A percentile compares a stretch with the other conserved stretches of the same genome.
Conservation (phyloP, 1,140 invertebrate species). For the Coptotermes formosanus region DNA sequence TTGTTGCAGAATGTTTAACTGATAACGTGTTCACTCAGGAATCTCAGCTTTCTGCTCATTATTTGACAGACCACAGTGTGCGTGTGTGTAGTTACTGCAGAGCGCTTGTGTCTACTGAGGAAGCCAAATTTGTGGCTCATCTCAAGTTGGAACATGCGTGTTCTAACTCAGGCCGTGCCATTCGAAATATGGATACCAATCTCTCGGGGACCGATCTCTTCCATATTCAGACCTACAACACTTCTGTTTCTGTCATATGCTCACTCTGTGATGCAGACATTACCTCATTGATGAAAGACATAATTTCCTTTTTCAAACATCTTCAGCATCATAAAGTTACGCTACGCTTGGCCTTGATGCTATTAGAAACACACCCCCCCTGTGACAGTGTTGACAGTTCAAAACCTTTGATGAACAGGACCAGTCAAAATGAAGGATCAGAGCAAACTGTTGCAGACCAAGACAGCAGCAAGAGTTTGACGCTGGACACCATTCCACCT, state of each 20-base stretch:
- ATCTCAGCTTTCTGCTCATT: constrained; percentile 31
- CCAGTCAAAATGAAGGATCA: not conserved
- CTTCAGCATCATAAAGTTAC: constrained; percentile 33
- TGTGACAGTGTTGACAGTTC: not conserved
- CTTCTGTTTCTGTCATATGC: constrained; percentile 29
- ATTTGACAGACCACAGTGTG: constrained; percentile 30
- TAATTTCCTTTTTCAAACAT: constrained; percentile 33
- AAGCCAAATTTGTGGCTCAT: constrained; percentile 26
- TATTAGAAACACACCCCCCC: constrained; percentile 20
- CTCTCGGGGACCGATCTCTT: constrained; percentile 28
- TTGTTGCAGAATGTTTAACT: constrained; percentile 21
- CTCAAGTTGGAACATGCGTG: constrained; percentile 25
- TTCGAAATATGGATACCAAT: constrained; percentile 3
- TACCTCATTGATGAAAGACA: constrained; percentile 32
- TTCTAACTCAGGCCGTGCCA: constrained; percentile 6
- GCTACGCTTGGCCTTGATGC: constrained; percentile 28
- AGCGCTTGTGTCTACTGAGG: constrained; percentile 15
- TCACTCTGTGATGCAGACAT: constrained; percentile 33
- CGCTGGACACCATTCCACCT: not conserved
- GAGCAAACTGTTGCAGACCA: not conserved
- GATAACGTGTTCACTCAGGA: constrained; percentile 31
- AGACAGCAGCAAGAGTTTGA: not conserved
- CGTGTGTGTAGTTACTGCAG: constrained; percentile 32
- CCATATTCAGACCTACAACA: not conserved
- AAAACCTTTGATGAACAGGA: not conserved